Conservation (phyloP, 2,113 vertebrate species). For the Carassius carassius region DNA sequence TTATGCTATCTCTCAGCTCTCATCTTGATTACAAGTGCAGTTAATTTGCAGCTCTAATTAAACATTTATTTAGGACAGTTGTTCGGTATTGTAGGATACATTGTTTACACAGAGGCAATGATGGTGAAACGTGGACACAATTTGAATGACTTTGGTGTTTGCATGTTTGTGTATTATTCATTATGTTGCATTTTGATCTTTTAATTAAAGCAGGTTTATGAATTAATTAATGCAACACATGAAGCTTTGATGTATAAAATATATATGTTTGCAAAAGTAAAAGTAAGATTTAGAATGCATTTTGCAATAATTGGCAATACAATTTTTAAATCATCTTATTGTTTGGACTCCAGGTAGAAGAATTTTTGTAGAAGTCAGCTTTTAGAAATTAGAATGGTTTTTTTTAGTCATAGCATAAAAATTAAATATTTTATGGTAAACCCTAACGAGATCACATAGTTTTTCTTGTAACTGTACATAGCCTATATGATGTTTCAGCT, state of each 20-base stretch:
- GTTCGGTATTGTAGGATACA: background rate
- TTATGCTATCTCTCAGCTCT: conserved; percentile 9
- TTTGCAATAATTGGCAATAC: background rate
- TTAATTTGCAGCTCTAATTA: conserved; percentile 31
- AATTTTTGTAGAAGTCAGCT: background rate
- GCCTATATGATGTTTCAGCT: background rate
- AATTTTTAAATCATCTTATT: background rate
- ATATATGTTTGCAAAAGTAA: background rate
- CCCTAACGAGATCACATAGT: background rate
- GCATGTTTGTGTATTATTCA: conserved; percentile 13
- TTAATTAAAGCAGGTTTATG: conserved; percentile 15
- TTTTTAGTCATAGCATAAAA: too few species aligned
- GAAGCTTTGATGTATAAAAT: background rate
- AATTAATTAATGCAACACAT: background rate
- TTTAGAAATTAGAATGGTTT: too few species aligned
- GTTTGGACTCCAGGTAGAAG: background rate
- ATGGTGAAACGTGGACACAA: background rate
- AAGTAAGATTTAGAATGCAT: background rate
- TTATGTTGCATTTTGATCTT: background rate
- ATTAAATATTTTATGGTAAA: background rate
- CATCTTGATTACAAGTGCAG: conserved; percentile 16
- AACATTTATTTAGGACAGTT: conserved; percentile 3
- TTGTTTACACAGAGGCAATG: background rate
- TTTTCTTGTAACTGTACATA: background rate
- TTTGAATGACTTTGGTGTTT: background rate